Percentiles rank a stretch among this genome's conserved stretches.
These are phyloP conservation scores for Climacteris rufus DNA, from an alignment of 2,113 vertebrate genomes.

Conservation along the genomic window DNA sequence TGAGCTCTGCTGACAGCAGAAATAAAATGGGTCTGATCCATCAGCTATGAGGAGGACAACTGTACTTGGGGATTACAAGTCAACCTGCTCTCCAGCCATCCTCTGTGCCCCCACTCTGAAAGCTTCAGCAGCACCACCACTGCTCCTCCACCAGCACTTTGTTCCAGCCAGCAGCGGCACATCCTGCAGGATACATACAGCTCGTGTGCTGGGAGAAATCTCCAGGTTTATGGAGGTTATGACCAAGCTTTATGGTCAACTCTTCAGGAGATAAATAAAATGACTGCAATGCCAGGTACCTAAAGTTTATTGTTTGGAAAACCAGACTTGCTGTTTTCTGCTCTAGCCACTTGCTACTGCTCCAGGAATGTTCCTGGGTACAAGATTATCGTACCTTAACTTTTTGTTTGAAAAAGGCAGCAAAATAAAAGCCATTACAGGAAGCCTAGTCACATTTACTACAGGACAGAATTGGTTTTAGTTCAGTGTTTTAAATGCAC, in stretches of 20 bases:
- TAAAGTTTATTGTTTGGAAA: neutral
- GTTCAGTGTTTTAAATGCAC: neutral
- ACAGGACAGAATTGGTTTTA: neutral
- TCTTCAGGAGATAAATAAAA: neutral
- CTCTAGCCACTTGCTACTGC: neutral
- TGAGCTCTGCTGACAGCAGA: neutral
- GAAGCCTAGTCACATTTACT: neutral
- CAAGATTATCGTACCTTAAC: neutral
- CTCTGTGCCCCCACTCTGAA: neutral
- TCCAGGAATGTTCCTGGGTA: neutral
- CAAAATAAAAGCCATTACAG: neutral
- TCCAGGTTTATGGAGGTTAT: neutral
- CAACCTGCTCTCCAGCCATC: neutral
- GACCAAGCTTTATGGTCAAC: neutral
- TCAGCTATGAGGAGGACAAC: neutral
- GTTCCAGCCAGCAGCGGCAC: neutral
- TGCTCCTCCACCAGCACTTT: neutral
- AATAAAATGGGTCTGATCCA: neutral
- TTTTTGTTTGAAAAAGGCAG: neutral
- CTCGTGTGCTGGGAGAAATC: neutral
- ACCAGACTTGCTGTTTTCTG: neutral
- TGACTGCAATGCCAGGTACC: neutral
- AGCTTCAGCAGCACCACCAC: neutral
- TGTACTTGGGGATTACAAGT: fast-evolving
- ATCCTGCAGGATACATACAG: neutral